Percentiles rank a stretch among this genome's conserved stretches.
phyloP scores from a whole-genome alignment of 2,888 invertebrate genomes.

The Marasmarcha lunaedactyla region DNA sequence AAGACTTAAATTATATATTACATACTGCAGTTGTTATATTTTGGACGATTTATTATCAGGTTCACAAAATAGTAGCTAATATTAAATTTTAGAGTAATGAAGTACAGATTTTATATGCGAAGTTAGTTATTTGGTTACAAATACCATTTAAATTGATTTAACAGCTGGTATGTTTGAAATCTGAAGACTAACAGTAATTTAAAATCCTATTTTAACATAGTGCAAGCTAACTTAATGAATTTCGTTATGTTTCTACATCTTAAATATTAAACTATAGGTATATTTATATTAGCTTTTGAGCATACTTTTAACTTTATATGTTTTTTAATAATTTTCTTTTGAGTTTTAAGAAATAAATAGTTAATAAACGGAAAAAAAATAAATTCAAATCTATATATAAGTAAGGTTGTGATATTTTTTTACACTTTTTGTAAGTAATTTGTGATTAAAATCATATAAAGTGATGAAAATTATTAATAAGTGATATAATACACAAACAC shows the following conservation, averaged over 20 bases:
- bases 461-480: slow-evolving; percentile 7
- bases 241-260: too few species aligned
- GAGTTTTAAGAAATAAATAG: slow-evolving; percentile 10
- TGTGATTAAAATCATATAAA: too few species aligned
- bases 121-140: too few species aligned
- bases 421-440: too few species aligned
- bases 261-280: slow-evolving; percentile 3
- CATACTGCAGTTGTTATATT: slow-evolving; percentile 36
- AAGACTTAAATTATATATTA: slow-evolving; percentile 18
- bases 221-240: slow-evolving; percentile 8
- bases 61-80: slow-evolving; percentile 2
- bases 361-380: too few species aligned
- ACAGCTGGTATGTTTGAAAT: too few species aligned
- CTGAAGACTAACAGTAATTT: slow-evolving; percentile 10
- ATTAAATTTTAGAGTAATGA: not conserved
- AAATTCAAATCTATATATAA: too few species aligned
- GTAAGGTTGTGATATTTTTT: too few species aligned
- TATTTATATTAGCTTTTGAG: slow-evolving; percentile 31
- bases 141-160: too few species aligned
- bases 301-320: slow-evolving; percentile 23
- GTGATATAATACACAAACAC: slow-evolving; percentile 11
- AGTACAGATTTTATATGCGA: too few species aligned
- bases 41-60: slow-evolving; percentile 47
- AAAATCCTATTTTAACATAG: slow-evolving; percentile 9
- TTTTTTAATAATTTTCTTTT: too few species aligned